Base-by-base conservation (phyloP, 2,888 invertebrate species). In the Lissonota sp. region DNA sequence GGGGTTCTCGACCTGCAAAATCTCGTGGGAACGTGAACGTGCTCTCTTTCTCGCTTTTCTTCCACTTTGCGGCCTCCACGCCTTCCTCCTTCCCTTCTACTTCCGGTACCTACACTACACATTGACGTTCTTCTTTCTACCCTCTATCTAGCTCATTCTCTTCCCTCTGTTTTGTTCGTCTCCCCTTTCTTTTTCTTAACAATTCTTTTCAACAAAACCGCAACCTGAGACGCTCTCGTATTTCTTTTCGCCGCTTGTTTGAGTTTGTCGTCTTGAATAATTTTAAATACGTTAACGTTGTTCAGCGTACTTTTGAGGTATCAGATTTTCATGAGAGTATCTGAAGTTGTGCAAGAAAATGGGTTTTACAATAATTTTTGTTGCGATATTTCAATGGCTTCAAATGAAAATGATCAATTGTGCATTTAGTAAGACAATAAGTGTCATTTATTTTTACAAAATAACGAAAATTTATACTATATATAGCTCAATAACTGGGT, bases 181-280 rank as follows among this genome's bases (percentile, higher is more conserved):
- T 62, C 53, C 26, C 42, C 10, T 26, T 26, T 26, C 26, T 26
- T 69, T 39, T 46, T 70, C 39, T 57, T 53, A 62, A n/a, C 46
- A 16, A 55, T 55, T 70, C 55, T 77, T 26, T 46, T 40, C 46
- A n/a, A 40, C 55, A n/a, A 26, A 49, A n/a, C 39, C 14, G 51
- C 62, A 62, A 53, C 37, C 51, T n/a, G 26, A 26, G 26, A 60
- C 60, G 3, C 26, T 10, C 55, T 46, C 53, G 51, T 53, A 26
- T 60, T 62, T 51, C 51, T 63, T 46, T 53, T 55, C 37, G 37
- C 37, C 63, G 63, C 26, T 63, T 62, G 42, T 62, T 72, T 62
- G 51, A 16, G n/a, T 37, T 55, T 63, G 39, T 7, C 40, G 12
- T 63, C 39, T 83, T 87, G 83, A 86, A 78, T 87, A 82, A 86